These are phyloP conservation scores for Desoria tigrina DNA, from an alignment of 2,888 invertebrate species.

Conservation along the genomic window DNA sequence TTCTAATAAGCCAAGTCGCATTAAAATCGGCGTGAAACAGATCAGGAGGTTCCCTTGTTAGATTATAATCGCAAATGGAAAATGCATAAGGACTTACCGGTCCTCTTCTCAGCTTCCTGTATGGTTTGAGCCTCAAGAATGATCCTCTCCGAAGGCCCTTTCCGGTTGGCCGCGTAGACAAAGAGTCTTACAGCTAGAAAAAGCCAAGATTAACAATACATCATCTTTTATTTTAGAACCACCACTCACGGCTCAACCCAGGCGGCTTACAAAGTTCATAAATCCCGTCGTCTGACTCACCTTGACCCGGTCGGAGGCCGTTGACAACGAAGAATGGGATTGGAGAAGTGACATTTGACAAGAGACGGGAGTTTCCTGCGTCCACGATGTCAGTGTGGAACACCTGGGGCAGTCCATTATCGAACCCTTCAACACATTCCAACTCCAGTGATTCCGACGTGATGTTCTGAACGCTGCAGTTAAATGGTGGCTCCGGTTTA, in stretches of 20 bases:
- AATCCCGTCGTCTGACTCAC: too few relatives aligned
- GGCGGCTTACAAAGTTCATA: too few relatives aligned
- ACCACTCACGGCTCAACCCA: too few relatives aligned
- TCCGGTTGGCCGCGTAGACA: conserved; percentile 79
- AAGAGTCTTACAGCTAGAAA: conserved; percentile 74
- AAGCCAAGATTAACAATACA: too few relatives aligned
- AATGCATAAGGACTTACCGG: conserved; percentile 67
- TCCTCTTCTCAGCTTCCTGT: conserved; percentile 74
- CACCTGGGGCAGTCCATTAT: conserved; percentile 71
- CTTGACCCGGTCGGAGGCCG: conserved; percentile 75
- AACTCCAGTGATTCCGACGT: conserved; percentile 76
- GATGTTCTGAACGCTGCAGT: conserved; percentile 74
- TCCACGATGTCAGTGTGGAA: conserved; percentile 75
- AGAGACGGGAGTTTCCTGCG: conserved; percentile 65
- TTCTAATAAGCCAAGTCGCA: too few relatives aligned
- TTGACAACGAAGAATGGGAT: conserved; percentile 75
- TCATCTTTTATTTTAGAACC: too few relatives aligned
- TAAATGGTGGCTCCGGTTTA: conserved; percentile 74
- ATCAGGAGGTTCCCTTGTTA: too few relatives aligned
- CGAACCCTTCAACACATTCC: conserved; percentile 71
- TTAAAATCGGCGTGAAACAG: too few relatives aligned
- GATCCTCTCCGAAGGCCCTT: conserved; percentile 74
- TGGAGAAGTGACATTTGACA: conserved; percentile 70
- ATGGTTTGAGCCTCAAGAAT: conserved; percentile 71
- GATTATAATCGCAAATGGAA: too few relatives aligned